These are phyloP conservation scores for Phaethon lepturus DNA, from an alignment of 2,113 vertebrate species.

Conservation along the genomic window DNA sequence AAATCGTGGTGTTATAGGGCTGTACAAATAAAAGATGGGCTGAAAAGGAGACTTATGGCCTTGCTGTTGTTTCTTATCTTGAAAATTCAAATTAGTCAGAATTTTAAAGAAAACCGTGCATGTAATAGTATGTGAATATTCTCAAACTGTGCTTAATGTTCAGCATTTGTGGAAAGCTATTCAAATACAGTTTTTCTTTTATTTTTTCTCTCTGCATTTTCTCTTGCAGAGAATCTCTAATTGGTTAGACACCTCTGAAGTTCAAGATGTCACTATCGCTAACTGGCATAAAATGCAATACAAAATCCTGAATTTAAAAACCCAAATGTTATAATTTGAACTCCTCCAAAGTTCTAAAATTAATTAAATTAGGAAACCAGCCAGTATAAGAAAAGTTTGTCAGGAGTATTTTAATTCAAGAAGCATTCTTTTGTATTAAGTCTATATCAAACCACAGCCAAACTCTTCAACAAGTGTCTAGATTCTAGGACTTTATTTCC, in stretches of 20 bases:
- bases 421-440: not conserved
- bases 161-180: not conserved
- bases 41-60: not conserved
- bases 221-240: slow-evolving; percentile 36
- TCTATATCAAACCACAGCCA: not conserved
- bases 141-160: not conserved
- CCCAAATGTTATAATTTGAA: not conserved
- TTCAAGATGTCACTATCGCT: slow-evolving; percentile 51
- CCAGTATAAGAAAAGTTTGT: not conserved
- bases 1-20: slow-evolving; percentile 14
- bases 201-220: not conserved
- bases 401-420: not conserved
- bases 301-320: slow-evolving; percentile 8
- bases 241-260: slow-evolving; percentile 59
- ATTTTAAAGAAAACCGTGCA: not conserved
- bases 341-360: slow-evolving; percentile 26
- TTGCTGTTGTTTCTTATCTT: not conserved
- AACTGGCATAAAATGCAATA: slow-evolving; percentile 5
- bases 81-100: not conserved
- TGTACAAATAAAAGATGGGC: not conserved
- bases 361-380: slow-evolving; percentile 12
- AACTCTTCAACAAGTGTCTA: not conserved
- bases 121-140: rapidly evolving
- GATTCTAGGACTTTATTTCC: not conserved
- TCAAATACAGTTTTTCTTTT: not conserved